Evolutionary conservation across 1,140 invertebrate species (phyloP).

Genomic region (Rhysida immarginata): DNA sequence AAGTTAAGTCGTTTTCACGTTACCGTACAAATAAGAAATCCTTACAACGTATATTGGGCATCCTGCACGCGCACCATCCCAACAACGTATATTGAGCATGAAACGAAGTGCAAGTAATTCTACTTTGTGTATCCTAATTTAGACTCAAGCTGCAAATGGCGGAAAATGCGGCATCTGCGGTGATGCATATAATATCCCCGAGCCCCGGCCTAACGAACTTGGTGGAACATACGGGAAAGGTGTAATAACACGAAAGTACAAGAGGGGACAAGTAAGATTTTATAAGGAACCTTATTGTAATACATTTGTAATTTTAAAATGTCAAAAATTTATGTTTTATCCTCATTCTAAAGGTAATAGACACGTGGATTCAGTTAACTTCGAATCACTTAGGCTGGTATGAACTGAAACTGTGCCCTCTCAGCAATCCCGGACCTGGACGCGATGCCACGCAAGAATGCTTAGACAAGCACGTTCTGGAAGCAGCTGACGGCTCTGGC

Average conservation of each 20-base stretch:
- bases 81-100: too few relatives aligned
- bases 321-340: neutral
- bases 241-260: slow-evolving; percentile 32
- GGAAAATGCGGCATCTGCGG: slow-evolving; percentile 28
- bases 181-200: slow-evolving; percentile 28
- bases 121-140: too few relatives aligned
- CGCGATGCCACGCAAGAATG: slow-evolving; percentile 70
- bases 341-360: slow-evolving; percentile 33
- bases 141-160: slow-evolving; percentile 26
- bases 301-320: neutral
- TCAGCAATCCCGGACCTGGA: slow-evolving; percentile 37
- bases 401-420: slow-evolving; percentile 61
- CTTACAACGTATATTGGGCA: too few relatives aligned
- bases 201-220: slow-evolving; percentile 43
- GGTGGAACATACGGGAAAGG: slow-evolving; percentile 42
- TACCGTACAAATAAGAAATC: too few relatives aligned
- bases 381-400: slow-evolving; percentile 79
- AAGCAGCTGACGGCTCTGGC: slow-evolving; percentile 6
- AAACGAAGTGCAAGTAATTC: too few relatives aligned
- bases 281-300: neutral
- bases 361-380: slow-evolving; percentile 70
- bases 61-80: too few relatives aligned
- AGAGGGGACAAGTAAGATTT: slow-evolving; percentile 21
- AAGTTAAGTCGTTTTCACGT: too few relatives aligned
- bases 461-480: slow-evolving; percentile 43